Percentiles rank a stretch among this genome's conserved stretches.
Evolutionary conservation across 2,888 invertebrate genomes (phyloP).

Genomic region (Julus scandinavius): DNA sequence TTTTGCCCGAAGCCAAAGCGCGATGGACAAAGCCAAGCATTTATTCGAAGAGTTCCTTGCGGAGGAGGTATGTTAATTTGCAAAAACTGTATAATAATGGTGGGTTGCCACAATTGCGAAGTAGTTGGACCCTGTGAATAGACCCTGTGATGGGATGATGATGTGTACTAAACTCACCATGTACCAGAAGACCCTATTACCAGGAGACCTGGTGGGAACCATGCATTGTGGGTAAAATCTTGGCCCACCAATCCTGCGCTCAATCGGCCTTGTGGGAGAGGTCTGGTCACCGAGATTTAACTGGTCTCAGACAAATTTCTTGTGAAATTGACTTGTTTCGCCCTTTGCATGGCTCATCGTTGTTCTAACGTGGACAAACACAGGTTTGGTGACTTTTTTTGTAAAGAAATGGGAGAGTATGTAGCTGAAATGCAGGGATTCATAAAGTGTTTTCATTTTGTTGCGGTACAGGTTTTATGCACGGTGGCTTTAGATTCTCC

Average conservation of each 20-base stretch:
- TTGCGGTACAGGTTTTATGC: slow-evolving; percentile 74
- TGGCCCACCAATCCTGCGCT: too few relatives aligned
- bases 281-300: too few relatives aligned
- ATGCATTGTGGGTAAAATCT: too few relatives aligned
- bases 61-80: slow-evolving; percentile 71
- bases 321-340: slow-evolving; percentile 88
- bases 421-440: background rate
- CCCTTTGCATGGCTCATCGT: slow-evolving; percentile 93
- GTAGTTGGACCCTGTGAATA: too few relatives aligned
- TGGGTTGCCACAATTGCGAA: too few relatives aligned
- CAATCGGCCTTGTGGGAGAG: too few relatives aligned
- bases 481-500: slow-evolving; percentile 95
- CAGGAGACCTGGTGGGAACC: too few relatives aligned
- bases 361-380: slow-evolving; percentile 98
- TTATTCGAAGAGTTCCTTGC: slow-evolving; percentile 76
- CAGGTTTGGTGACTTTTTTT: slow-evolving; percentile 72
- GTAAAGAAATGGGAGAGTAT: too few relatives aligned
- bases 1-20: slow-evolving; percentile 89
- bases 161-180: too few relatives aligned
- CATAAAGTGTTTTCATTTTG: background rate
- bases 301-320: slow-evolving; percentile 83
- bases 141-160: too few relatives aligned
- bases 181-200: too few relatives aligned
- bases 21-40: slow-evolving; percentile 89
- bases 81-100: too few relatives aligned